phyloP scores from a whole-genome alignment of 1,140 invertebrate species.

The Drosophila carrolli region DNA sequence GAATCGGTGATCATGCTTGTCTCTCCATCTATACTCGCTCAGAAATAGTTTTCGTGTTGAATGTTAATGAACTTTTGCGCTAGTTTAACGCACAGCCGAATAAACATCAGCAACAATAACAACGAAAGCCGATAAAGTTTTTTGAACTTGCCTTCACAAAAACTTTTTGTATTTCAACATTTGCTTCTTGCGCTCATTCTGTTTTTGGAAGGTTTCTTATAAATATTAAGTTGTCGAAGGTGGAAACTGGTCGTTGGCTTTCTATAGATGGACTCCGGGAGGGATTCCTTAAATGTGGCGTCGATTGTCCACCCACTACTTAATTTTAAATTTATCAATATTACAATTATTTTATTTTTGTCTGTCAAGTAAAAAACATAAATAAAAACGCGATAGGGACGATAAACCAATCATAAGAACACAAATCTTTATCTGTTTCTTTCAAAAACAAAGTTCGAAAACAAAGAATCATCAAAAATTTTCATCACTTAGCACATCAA shows the following conservation, averaged over 20 bases:
- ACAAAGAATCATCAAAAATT: background rate
- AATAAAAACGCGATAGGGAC: too few species aligned
- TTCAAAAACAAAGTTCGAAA: too few species aligned
- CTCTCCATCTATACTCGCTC: constrained; percentile 29
- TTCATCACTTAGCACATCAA: background rate
- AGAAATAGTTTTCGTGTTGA: constrained; percentile 82
- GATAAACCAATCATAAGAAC: too few species aligned
- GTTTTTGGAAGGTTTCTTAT: constrained; percentile 16
- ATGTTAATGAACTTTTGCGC: constrained; percentile 83
- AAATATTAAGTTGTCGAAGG: constrained; percentile 33
- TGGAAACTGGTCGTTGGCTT: constrained; percentile 20
- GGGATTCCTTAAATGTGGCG: background rate
- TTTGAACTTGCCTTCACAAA: constrained; percentile 63
- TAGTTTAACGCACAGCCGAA: constrained; percentile 65
- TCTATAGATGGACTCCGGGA: constrained; percentile 2
- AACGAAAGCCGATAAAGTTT: constrained; percentile 67
- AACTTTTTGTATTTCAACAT: constrained; percentile 35
- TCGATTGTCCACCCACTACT: background rate
- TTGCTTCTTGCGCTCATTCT: constrained; percentile 28
- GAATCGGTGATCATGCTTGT: constrained; percentile 13
- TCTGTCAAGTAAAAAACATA: too few species aligned
- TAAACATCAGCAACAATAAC: constrained; percentile 33
- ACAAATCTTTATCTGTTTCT: too few species aligned
- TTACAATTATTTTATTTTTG: too few species aligned
- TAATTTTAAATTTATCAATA: background rate